Evolutionary conservation across 2,113 vertebrate genomes (phyloP).

Genomic region (Hypanus sabinus): DNA sequence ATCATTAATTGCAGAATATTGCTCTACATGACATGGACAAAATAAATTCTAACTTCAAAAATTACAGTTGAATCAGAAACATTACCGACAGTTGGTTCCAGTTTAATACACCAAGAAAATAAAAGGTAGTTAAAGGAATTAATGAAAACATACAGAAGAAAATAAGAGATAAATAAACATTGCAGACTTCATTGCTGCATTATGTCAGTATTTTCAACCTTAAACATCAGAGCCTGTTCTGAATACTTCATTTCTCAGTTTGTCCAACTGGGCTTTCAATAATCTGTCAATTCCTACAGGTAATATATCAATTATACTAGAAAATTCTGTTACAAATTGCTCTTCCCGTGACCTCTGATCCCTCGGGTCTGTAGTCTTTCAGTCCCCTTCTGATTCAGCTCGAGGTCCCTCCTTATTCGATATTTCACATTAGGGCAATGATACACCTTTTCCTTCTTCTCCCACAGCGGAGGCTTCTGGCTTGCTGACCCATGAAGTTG

Average conservation of each 20-base stretch:
- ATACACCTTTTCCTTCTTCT: constrained; percentile 65
- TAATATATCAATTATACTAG: constrained; percentile 55
- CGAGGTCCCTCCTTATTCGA: constrained; percentile 51
- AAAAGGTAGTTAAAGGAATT: neutral
- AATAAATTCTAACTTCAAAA: neutral
- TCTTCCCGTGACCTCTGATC: constrained; percentile 50
- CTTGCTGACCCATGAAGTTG: constrained; percentile 65
- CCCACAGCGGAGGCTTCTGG: constrained; percentile 71
- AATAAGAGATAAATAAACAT: neutral
- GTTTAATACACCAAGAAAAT: neutral
- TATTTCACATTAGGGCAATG: constrained; percentile 65
- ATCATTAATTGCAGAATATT: neutral
- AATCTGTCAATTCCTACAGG: constrained; percentile 45
- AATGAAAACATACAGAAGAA: neutral
- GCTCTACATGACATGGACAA: neutral
- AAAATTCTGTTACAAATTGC: constrained; percentile 56
- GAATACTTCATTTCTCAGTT: constrained; percentile 1
- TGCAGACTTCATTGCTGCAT: neutral
- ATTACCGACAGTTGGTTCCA: neutral
- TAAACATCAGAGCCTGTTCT: neutral
- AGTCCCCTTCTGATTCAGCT: neutral
- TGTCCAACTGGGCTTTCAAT: constrained; percentile 45
- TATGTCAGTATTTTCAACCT: neutral
- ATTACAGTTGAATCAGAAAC: neutral
- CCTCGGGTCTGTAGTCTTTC: neutral